Evolutionary conservation across 1,140 invertebrate genomes (phyloP).

Genomic region (Aphelinus atriplicis): DNA sequence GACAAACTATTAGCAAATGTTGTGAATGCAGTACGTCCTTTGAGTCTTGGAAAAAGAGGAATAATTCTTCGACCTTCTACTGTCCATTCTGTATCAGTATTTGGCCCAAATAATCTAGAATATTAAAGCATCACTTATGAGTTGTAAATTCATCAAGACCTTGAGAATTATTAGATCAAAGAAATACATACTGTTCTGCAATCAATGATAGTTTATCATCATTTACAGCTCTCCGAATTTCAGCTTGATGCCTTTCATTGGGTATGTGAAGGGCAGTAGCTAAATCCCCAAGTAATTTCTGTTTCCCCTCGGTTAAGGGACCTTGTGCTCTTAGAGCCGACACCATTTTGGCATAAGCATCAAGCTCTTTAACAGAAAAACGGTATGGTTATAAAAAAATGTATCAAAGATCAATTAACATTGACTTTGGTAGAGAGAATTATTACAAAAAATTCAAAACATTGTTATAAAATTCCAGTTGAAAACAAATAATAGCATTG

Average conservation of each 20-base stretch:
- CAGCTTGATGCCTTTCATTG: constrained; percentile 88
- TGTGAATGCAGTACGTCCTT: constrained; percentile 85
- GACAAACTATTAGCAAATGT: constrained; percentile 81
- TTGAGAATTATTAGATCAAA: constrained; percentile 19
- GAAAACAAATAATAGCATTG: no score
- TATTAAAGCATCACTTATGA: constrained; percentile 33
- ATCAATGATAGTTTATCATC: constrained; percentile 89
- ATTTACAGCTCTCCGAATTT: constrained; percentile 88
- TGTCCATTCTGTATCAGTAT: constrained; percentile 84
- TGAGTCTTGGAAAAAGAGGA: constrained; percentile 82
- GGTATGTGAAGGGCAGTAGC: constrained; percentile 85
- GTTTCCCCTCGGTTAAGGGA: constrained; percentile 83
- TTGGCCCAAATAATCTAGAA: constrained; percentile 80
- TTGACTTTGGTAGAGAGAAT: background rate
- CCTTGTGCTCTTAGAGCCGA: constrained; percentile 92
- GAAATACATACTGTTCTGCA: constrained; percentile 81
- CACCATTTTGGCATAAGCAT: constrained; percentile 89
- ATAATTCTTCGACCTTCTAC: constrained; percentile 84
- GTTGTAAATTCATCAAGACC: background rate
- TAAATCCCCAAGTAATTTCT: constrained; percentile 84
- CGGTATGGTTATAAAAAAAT: background rate
- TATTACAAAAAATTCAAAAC: no score
- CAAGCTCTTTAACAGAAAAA: constrained; percentile 75
- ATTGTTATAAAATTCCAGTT: no score
- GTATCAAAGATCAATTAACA: constrained; percentile 22